Percentiles rank a stretch among this genome's conserved stretches.
These are phyloP conservation scores for Cyprinodon brontotheroides DNA, from an alignment of 2,113 vertebrate genomes.

Conservation along the genomic window DNA sequence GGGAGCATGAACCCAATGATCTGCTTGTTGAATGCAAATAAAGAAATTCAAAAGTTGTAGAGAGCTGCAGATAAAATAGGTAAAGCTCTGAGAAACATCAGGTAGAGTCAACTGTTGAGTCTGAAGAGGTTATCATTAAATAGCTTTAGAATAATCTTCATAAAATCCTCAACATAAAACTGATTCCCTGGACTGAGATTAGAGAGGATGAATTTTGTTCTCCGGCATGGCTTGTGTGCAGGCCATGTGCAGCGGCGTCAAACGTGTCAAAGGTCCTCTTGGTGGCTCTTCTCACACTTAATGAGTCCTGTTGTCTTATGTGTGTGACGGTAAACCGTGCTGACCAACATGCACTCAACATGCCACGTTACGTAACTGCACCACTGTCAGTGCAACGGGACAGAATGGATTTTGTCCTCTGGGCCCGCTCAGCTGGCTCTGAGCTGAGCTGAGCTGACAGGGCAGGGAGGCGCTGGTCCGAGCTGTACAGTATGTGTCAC, in stretches of 20 bases:
- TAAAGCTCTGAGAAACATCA: background rate
- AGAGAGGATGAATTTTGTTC: too few relatives aligned
- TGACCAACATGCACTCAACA: constrained; percentile 46
- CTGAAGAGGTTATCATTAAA: too few relatives aligned
- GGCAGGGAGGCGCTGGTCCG: constrained; percentile 53
- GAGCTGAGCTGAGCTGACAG: constrained; percentile 72
- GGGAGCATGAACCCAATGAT: too few relatives aligned
- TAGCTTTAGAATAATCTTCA: too few relatives aligned
- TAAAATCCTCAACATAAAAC: too few relatives aligned
- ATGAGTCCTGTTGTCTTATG: constrained; percentile 30
- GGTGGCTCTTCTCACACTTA: constrained; percentile 25
- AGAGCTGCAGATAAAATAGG: background rate
- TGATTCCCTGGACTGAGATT: too few relatives aligned
- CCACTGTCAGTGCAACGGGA: constrained; percentile 63
- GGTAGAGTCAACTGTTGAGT: background rate
- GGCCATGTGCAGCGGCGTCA: background rate
- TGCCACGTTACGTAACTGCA: constrained; percentile 62
- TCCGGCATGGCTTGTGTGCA: background rate
- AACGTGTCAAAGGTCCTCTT: constrained; percentile 5
- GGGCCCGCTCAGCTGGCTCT: constrained; percentile 57
- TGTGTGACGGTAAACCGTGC: constrained; percentile 19
- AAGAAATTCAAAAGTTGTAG: background rate
- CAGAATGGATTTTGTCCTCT: constrained; percentile 68
- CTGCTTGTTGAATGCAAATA: too few relatives aligned
- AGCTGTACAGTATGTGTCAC: constrained; percentile 37